Percentiles rank a stretch among this genome's conserved stretches.
phyloP scores from a whole-genome alignment of 2,113 vertebrate genomes.

The Haemorhous mexicanus region DNA sequence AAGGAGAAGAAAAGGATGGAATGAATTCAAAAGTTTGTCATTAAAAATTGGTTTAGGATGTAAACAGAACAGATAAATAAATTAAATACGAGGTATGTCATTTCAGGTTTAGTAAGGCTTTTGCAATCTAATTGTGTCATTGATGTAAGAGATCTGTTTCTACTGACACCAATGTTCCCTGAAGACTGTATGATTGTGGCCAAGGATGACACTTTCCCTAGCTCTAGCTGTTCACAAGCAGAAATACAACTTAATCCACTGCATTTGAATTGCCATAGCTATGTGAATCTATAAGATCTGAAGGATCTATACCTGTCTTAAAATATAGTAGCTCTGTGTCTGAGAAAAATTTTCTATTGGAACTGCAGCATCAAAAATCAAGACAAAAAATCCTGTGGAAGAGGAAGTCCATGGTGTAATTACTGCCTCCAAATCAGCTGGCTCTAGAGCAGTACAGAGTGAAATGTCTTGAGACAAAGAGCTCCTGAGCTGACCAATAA shows the following conservation, averaged over 20 bases:
- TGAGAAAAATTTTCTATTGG: background rate
- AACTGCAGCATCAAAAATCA: background rate
- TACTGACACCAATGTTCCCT: background rate
- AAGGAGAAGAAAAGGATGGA: background rate
- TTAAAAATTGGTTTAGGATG: background rate
- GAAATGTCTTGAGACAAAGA: background rate
- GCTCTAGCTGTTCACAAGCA: background rate
- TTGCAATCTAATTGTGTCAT: background rate
- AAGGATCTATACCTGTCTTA: background rate
- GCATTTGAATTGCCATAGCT: background rate
- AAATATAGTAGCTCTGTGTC: background rate
- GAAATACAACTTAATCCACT: background rate
- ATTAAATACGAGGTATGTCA: background rate
- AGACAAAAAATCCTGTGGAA: background rate
- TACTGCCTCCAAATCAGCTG: background rate
- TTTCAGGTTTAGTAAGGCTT: background rate
- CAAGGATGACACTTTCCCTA: background rate
- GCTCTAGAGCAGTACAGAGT: background rate
- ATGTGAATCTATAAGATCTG: background rate
- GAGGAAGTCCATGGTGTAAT: background rate
- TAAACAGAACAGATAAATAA: background rate
- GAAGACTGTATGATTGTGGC: background rate
- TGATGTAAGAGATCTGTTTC: background rate
- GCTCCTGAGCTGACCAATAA: background rate
- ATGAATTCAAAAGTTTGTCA: background rate